phyloP scores from a whole-genome alignment of 2,797 vertebrate genomes.

The Propithecus deckenii region DNA sequence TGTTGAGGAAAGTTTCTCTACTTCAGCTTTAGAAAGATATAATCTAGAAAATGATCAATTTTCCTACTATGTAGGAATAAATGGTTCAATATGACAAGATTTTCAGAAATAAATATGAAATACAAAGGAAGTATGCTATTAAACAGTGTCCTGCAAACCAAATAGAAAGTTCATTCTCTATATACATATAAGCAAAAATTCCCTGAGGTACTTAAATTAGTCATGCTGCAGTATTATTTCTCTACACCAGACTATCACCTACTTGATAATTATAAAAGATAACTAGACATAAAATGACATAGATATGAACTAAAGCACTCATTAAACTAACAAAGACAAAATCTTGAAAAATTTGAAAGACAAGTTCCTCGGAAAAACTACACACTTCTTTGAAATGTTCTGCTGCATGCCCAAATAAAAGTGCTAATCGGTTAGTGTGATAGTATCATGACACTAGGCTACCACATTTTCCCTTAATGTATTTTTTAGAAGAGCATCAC shows the following conservation, averaged over 20 bases:
- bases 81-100: constrained; percentile 29
- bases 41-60: constrained; percentile 44
- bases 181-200: not conserved
- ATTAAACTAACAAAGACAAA: not conserved
- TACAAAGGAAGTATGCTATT: not conserved
- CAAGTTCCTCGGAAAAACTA: not conserved
- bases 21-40: constrained; percentile 47
- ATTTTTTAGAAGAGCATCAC: not conserved
- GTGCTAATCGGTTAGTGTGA: not conserved
- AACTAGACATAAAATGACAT: not conserved
- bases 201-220: not conserved
- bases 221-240: not conserved
- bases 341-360: not conserved
- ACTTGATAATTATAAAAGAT: not conserved
- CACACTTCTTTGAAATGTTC: not conserved
- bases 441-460: no score
- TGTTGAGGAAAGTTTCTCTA: constrained; percentile 14
- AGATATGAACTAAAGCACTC: not conserved
- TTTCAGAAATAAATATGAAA: not conserved
- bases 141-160: not conserved
- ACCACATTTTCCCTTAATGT: not conserved
- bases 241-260: not conserved
- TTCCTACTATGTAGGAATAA: constrained; percentile 4
- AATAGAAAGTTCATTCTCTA: constrained; percentile 7
- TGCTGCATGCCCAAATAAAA: not conserved